Base-by-base conservation (phyloP, 2,113 vertebrate genomes). In the Plotosus lineatus region DNA sequence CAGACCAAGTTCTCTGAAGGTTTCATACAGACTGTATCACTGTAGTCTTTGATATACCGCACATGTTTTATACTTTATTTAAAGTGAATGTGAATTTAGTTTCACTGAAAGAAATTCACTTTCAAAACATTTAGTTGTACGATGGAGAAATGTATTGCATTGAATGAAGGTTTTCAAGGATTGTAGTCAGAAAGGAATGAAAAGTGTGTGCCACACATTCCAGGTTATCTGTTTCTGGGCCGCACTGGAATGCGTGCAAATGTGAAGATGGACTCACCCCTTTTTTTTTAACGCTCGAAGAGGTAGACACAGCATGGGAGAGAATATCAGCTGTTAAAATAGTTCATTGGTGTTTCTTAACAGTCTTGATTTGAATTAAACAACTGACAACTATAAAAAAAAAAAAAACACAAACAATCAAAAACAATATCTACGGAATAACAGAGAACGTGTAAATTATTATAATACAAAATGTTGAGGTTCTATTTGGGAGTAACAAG, bases 251-350 rank as follows among this genome's bases (percentile, higher is more conserved):
- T 71, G 36, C 44, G 46, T 40, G 66, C 44, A n/a, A 50, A 21
- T 69, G 33, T 55, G 63, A 42, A 46, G 72, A 28, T 50, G 7
- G 72, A 66, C 65, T 42, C 77, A 68, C 19, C 71, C 66, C 44
- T 55, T 55, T 69, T 75, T 55, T 55, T 55, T 69, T 72, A 11
- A n/a, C 9, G 4, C 31, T 78, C 46, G 56, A 74, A 36, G 36
- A 50, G 9, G 40, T 48, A 78, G 66, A 56, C 15, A 46, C 48
- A 51, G 31, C 31, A 17, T 53, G 6, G 23, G 6, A 51, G 5
- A 36, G n/a, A 77, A 48, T 31, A 77, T 14, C 40, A 36, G 7
- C 42, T 55, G 23, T 4, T 15, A 7, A n/a, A 6, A 17, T 48
- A 36, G 33, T 68, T 44, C 7, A 42, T 2, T 36, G 15, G 36